Conservation (phyloP, 2,888 invertebrate genomes). For the Drosophila bunnanda region DNA sequence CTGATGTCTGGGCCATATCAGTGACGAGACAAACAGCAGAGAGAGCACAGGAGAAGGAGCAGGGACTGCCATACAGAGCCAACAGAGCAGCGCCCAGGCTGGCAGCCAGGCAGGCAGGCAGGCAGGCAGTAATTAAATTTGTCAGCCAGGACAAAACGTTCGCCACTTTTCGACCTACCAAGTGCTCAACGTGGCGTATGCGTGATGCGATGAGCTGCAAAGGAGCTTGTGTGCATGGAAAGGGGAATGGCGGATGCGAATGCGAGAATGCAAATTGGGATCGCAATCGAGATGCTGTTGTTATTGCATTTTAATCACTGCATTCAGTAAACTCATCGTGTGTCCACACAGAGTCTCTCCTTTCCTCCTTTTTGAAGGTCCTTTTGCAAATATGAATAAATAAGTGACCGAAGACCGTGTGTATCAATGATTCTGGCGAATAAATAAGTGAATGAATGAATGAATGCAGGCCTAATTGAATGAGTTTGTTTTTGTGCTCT, state of each 20-base stretch:
- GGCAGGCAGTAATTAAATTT: conserved; percentile 75
- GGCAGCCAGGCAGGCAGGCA: conserved; percentile 24
- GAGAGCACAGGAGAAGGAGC: conserved; percentile 8
- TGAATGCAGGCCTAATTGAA: conserved; percentile 25
- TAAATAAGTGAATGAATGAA: conserved; percentile 33
- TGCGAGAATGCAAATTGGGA: conserved; percentile 3
- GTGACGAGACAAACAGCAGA: conserved; percentile 69
- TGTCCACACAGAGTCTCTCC: conserved; percentile 27
- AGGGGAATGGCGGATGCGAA: not conserved
- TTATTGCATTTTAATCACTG: conserved; percentile 55
- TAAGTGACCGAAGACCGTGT: conserved; percentile 25
- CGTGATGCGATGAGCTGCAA: conserved; percentile 50
- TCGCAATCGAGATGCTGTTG: conserved; percentile 6
- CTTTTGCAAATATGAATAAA: conserved; percentile 29
- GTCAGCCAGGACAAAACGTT: conserved; percentile 76
- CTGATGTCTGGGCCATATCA: conserved; percentile 64
- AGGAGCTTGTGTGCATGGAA: conserved; percentile 11
- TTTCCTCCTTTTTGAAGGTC: conserved; percentile 15
- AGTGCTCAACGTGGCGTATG: conserved; percentile 70
- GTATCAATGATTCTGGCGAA: conserved; percentile 18
- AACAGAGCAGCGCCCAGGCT: conserved; percentile 9
- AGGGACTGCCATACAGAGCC: conserved; percentile 2
- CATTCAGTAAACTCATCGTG: conserved; percentile 44
- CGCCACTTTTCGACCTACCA: conserved; percentile 51
- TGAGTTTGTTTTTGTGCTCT: conserved; percentile 4